These are phyloP conservation scores for Camponotus pennsylvanicus DNA, from an alignment of 1,140 invertebrate genomes.

Conservation along the genomic window DNA sequence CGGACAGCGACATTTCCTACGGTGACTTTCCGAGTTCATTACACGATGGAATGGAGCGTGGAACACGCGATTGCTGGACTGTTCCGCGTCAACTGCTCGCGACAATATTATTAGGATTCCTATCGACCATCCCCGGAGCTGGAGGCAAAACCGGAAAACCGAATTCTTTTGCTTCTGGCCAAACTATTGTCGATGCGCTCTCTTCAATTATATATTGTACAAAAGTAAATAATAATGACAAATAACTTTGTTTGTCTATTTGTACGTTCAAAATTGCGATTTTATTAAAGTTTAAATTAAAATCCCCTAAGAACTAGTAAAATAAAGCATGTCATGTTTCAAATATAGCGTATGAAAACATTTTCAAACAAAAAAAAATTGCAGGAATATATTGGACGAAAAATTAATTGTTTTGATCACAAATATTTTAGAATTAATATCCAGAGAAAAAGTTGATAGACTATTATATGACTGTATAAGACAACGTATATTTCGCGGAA, in stretches of 20 bases:
- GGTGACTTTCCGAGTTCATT: conserved; percentile 52
- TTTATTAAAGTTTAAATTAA: too few species aligned
- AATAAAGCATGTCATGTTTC: too few species aligned
- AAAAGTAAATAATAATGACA: background rate
- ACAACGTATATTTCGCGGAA: conserved; percentile 8
- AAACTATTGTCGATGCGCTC: background rate
- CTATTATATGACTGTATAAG: background rate
- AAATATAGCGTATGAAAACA: too few species aligned
- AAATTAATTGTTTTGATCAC: background rate
- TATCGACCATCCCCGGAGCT: background rate
- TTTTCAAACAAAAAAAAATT: background rate
- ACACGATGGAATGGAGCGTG: conserved; percentile 38
- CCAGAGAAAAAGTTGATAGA: background rate
- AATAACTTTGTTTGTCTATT: too few species aligned
- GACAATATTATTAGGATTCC: conserved; percentile 39
- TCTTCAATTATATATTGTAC: background rate
- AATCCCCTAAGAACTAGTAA: too few species aligned
- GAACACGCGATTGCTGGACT: conserved; percentile 46
- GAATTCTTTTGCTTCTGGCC: background rate
- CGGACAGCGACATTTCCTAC: conserved; percentile 22
- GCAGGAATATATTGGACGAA: background rate
- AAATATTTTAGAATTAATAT: background rate
- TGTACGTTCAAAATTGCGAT: too few species aligned
- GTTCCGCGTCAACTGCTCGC: conserved; percentile 43
- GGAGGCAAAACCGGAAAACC: background rate